Percentiles rank a stretch among this genome's conserved stretches.
Evolutionary conservation across 2,113 vertebrate genomes (phyloP).

Genomic region (Crotalus viridis): DNA sequence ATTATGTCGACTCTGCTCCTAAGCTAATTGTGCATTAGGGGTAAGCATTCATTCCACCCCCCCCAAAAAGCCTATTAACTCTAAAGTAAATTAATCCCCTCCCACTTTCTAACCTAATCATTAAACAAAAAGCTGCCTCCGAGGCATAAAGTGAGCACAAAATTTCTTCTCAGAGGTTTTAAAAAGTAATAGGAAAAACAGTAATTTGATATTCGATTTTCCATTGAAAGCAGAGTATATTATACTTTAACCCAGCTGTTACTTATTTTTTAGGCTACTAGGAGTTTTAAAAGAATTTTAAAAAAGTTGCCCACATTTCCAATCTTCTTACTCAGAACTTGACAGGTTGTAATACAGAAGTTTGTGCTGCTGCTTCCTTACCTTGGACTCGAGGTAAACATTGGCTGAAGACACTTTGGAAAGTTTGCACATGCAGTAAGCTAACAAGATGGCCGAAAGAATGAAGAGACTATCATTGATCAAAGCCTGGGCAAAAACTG

Average conservation of each 20-base stretch:
- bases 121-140: neutral
- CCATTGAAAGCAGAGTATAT: neutral
- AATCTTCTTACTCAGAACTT: neutral
- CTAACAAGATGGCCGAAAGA: slow-evolving; percentile 87
- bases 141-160: neutral
- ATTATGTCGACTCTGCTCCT: neutral
- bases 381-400: slow-evolving; percentile 97
- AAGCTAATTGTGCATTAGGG: neutral
- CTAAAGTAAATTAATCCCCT: neutral
- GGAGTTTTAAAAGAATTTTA: neutral
- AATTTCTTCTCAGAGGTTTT: neutral
- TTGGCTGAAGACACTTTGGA: slow-evolving; percentile 97
- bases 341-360: neutral
- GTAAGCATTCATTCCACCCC: neutral
- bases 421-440: slow-evolving; percentile 90
- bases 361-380: slow-evolving; percentile 43
- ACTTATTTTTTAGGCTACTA: neutral
- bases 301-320: neutral
- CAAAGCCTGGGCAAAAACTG: slow-evolving; percentile 82
- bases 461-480: slow-evolving; percentile 94
- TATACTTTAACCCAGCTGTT: neutral
- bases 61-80: neutral
- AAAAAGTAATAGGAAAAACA: neutral
- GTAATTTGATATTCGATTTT: neutral
- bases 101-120: neutral